Percentiles rank a stretch among this genome's conserved stretches.
phyloP scores from a whole-genome alignment of 2,888 invertebrate genomes.

The Electrophaes corylata region DNA sequence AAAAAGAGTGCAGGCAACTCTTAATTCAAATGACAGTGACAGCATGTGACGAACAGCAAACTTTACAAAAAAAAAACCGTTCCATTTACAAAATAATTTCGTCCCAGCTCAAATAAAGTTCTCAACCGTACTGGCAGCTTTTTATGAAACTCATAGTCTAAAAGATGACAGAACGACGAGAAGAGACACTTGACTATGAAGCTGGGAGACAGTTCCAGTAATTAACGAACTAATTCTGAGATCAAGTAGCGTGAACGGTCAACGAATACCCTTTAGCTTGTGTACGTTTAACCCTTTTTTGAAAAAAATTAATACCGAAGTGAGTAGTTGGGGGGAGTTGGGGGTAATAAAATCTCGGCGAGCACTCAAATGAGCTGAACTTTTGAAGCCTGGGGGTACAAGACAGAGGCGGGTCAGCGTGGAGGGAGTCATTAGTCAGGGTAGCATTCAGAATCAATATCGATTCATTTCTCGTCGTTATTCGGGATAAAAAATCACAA shows the following conservation, averaged over 20 bases:
- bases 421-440: conserved; percentile 75
- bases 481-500: neutral
- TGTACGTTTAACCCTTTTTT: conserved; percentile 74
- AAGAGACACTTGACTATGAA: conserved; percentile 49
- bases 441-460: conserved; percentile 48
- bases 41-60: conserved; percentile 7
- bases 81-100: conserved; percentile 24
- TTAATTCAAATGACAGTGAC: conserved; percentile 9
- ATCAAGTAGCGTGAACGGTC: conserved; percentile 77
- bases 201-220: conserved; percentile 56
- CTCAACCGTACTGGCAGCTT: conserved; percentile 23
- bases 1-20: neutral
- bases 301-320: conserved; percentile 70
- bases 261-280: conserved; percentile 70
- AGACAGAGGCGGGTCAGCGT: conserved; percentile 78
- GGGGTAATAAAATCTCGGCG: conserved; percentile 83
- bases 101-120: conserved; percentile 27
- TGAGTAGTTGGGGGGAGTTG: conserved; percentile 79
- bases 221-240: conserved; percentile 75
- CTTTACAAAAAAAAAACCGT: conserved; percentile 16
- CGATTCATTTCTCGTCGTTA: conserved; percentile 6
- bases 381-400: conserved; percentile 81
- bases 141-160: conserved; percentile 32
- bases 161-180: conserved; percentile 23
- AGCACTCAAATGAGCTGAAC: conserved; percentile 83